Base-by-base conservation (phyloP, 1,140 invertebrate genomes). In the Alviniconcha marisindica region DNA sequence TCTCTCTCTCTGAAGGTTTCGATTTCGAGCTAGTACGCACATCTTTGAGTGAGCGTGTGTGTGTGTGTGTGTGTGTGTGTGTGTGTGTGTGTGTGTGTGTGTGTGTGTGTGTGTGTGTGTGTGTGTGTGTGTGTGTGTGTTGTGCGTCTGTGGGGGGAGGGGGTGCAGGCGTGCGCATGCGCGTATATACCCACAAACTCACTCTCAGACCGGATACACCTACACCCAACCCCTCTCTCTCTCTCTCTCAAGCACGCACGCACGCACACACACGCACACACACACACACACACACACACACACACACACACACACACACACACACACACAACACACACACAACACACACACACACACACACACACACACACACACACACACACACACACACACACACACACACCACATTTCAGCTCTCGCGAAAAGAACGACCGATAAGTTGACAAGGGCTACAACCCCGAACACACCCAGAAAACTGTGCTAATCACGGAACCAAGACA, bases 291-390 rank as follows among this genome's bases (percentile, higher is more conserved):
- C 63, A 33, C 63, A 33, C 31, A 69, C 63, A 69, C 63, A 69
- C 63, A 69, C 63, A 69, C 63, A 69, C 63, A 69, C 63, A 69
- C 63, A 69, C 63, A 69, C 63, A 69, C 63, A 33, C 63, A 69
- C 63, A 69, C 63, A 69, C 63, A 69, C 63, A 69, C 28, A 36
- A 24, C 28, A 69, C 28, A 69, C 33, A 33, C 28, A 69, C 5
- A 69, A 24, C 31, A 14, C 7, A 60, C n/a, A 28, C n/a, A 28
- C 24, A n/a, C 7, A 21, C 5, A 60, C 56, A 60, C 63, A 18
- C 7, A 33, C 56, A 66, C 2, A 33, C n/a, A 66, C 28, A 66
- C 60, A 66, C 28, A 21, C n/a, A 5, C 28, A 66, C 18, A 66
- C 60, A 66, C 2, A n/a, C n/a, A n/a, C 3, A 31, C 60, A 7